phyloP scores from a whole-genome alignment of 2,888 invertebrate genomes.

The Punctoribates punctum region DNA sequence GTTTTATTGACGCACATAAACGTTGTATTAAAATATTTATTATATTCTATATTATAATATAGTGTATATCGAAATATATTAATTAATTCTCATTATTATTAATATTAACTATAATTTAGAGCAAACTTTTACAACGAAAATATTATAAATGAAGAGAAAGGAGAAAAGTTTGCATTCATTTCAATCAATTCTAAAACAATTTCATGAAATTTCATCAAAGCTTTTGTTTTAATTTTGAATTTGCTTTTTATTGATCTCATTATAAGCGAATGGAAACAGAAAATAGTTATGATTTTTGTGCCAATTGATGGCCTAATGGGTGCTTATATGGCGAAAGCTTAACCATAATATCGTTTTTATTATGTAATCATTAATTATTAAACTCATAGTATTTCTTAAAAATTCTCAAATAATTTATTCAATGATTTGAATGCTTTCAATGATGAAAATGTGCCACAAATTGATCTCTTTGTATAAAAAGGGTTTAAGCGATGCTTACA shows the following conservation, averaged over 20 bases:
- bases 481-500: background rate
- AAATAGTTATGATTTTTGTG: background rate
- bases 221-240: too few relatives aligned
- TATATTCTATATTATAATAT: conserved; percentile 29
- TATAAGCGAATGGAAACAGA: background rate
- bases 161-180: conserved; percentile 29
- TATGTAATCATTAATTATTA: background rate
- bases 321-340: conserved; percentile 5
- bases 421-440: background rate
- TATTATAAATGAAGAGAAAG: conserved; percentile 25
- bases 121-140: conserved; percentile 33
- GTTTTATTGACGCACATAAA: conserved; percentile 32
- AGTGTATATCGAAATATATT: background rate
- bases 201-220: conserved; percentile 1
- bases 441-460: conserved; percentile 35
- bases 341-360: background rate
- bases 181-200: background rate
- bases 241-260: conserved; percentile 4
- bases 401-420: background rate
- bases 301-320: background rate
- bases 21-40: background rate
- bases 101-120: background rate
- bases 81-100: background rate
- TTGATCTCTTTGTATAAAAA: background rate
- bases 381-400: background rate